Evolutionary conservation across 2,888 invertebrate genomes (phyloP).

Genomic region (Stegophylla sp.): DNA sequence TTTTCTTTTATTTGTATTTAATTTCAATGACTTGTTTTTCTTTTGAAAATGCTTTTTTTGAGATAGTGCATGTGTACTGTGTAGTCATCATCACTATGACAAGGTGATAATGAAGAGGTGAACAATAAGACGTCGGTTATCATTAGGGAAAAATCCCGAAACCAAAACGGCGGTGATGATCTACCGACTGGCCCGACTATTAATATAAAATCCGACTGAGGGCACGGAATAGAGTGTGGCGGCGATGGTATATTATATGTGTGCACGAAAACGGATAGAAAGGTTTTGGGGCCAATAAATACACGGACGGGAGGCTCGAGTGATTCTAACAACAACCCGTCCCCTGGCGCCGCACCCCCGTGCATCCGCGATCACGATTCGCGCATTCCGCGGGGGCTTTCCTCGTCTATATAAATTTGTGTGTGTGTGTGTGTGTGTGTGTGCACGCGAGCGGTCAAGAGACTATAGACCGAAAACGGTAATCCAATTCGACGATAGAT

Average conservation of each 20-base stretch:
- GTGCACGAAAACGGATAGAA: neutral
- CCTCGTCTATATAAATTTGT: neutral
- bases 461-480: constrained; percentile 29
- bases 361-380: neutral
- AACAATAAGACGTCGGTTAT: no score
- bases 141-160: no score
- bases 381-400: neutral
- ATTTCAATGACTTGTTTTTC: no score
- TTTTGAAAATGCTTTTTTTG: no score
- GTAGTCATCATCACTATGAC: no score
- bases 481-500: constrained; percentile 49
- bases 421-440: neutral
- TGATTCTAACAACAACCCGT: constrained; percentile 1
- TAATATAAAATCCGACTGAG: constrained; percentile 20
- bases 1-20: no score
- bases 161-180: neutral
- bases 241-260: no score
- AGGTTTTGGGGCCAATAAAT: constrained; percentile 38
- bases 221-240: constrained; percentile 1
- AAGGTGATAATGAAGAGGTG: no score
- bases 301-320: neutral
- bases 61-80: no score
- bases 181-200: neutral
- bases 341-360: neutral
- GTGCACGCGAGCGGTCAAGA: neutral